Evolutionary conservation across 1,140 invertebrate species (phyloP), one percentile per base, ranked within the genome.

Genomic region (Drosophila persimilis): DNA sequence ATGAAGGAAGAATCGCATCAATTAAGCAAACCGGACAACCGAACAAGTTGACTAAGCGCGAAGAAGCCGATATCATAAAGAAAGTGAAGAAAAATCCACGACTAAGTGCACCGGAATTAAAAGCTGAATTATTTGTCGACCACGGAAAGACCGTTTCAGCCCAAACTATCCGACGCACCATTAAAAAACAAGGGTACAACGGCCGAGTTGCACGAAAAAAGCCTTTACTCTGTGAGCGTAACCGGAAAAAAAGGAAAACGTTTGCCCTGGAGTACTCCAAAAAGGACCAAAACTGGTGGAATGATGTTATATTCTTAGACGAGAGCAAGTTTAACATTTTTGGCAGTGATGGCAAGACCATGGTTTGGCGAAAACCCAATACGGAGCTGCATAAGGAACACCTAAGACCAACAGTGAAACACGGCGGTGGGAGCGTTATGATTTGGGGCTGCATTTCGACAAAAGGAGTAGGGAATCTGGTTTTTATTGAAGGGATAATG

Each of bases 311-410:
- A n/a, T n/a, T n/a, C n/a, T n/a, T n/a, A n/a, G n/a, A n/a, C n/a
- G n/a, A n/a, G n/a, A n/a, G n/a, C n/a, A n/a, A 61, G 24, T 46
- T 35, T 4, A 53, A 61, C 13, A 35, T 15, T 61, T 61, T 20
- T 20, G 50, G 59, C 2, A 61, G 48, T 20, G 59, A 61, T 22
- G 39, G 48, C 22, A 61, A 61, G 41, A 44, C 24, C 2, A 61
- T 60, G 39, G 58, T 52, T 51, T 60, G 58, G 47, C 35, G 58
- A 22, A 60, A 61, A n/a, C 48, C 61, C 6, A 56, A 56, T 44
- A 64, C 47, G 8, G 53, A 64, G 39, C 53, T 64, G 39, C 3
- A 64, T 2, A 57, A 26, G 6, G 44, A 64, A 6, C 35, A 64
- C 9, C 24, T 24, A 24, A 24, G 6, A 5, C 24, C 24, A 24